Conservation (phyloP, 2,888 invertebrate genomes). For the Helleia helle region DNA sequence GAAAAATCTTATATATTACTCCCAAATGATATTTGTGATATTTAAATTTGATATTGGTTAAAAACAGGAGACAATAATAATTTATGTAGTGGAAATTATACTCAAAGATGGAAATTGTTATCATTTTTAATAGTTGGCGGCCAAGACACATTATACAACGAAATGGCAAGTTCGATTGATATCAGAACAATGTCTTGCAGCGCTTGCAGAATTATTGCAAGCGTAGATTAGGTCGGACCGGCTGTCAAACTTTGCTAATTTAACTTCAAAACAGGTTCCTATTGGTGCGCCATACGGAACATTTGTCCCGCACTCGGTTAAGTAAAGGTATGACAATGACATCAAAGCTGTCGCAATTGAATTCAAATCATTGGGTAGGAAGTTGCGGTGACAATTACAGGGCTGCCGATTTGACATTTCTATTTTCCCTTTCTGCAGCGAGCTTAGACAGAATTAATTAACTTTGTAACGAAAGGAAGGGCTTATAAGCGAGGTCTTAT, state of each 20-base stretch:
- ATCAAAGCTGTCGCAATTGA: conserved; percentile 27
- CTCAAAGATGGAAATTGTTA: conserved; percentile 1
- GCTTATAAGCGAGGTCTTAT: too few relatives aligned
- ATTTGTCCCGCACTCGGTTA: conserved; percentile 33
- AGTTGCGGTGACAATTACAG: conserved; percentile 15
- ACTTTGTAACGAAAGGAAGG: too few relatives aligned
- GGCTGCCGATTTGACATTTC: conserved; percentile 7
- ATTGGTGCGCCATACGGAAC: conserved; percentile 44
- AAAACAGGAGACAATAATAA: not conserved
- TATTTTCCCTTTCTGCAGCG: too few relatives aligned
- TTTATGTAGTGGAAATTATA: too few relatives aligned
- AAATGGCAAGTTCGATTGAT: conserved; percentile 25
- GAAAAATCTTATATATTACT: too few relatives aligned
- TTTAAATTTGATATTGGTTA: too few relatives aligned
- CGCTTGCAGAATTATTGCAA: conserved; percentile 62
- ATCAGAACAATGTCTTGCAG: conserved; percentile 45
- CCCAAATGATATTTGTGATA: too few relatives aligned
- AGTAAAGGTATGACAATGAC: conserved; percentile 40
- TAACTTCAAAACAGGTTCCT: conserved; percentile 67
- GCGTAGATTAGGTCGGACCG: conserved; percentile 58
- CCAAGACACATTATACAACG: conserved; percentile 11
- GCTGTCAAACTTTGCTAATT: conserved; percentile 73
- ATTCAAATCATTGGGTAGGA: conserved; percentile 16
- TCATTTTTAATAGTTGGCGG: not conserved
- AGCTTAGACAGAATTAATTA: too few relatives aligned